Conservation (phyloP, 1,140 invertebrate species). For the Homarus americanus region DNA sequence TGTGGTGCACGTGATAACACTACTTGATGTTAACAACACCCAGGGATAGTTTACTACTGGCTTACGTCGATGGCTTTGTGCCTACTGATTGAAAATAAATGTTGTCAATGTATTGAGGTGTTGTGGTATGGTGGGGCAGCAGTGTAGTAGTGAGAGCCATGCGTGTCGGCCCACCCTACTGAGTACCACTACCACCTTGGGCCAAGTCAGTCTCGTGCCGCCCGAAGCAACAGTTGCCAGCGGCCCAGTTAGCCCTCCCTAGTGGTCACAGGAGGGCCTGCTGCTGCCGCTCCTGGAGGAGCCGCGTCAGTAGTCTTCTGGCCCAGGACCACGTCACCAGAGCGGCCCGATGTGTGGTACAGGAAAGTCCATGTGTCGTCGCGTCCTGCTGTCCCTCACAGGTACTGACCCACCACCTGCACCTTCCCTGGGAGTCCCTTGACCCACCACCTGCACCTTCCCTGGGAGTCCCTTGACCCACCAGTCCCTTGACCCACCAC, state of each 20-base stretch:
- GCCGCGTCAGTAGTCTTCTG: background rate
- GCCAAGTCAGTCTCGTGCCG: background rate
- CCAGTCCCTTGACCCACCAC: too few relatives aligned
- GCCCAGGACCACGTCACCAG: background rate
- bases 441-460: background rate
- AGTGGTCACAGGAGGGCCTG: background rate
- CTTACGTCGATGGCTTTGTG: background rate
- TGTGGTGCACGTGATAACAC: background rate
- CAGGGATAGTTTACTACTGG: background rate
- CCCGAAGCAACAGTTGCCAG: background rate
- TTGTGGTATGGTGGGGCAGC: background rate
- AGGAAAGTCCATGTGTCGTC: background rate
- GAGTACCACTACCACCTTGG: background rate
- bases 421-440: background rate
- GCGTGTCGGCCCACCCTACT: background rate
- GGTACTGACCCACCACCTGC: background rate
- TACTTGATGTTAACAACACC: background rate
- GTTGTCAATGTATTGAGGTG: background rate
- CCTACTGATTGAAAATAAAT: background rate
- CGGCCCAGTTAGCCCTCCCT: background rate
- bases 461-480: background rate
- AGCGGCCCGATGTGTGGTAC: background rate
- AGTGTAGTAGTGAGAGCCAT: background rate
- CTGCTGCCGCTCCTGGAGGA: background rate
- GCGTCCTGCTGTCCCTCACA: background rate